Evolutionary conservation across 1,140 invertebrate genomes (phyloP), one percentile per base, ranked within the genome.

Genomic region (Bombus vancouverensis): DNA sequence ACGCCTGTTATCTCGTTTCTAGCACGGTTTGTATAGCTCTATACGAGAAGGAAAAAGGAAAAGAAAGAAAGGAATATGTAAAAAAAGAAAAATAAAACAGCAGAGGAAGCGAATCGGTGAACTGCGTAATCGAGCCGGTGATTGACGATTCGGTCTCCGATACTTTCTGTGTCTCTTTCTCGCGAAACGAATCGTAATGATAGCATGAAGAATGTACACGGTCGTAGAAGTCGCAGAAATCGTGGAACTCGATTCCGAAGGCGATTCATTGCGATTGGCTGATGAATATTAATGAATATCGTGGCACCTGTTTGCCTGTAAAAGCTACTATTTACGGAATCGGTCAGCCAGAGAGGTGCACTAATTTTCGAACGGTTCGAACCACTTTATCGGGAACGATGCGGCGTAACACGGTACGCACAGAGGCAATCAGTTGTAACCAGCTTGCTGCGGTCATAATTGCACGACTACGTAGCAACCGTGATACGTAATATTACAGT

Each of bases 261-360:
- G 8, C 44, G 44, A 70, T 68, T 57, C 62, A 13, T 6, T 15
- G 18, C 47, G 28, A 15, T 13, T n/a, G 47, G 44, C 34, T 9
- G 39, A 72, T 72, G 76, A 85, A 85, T 85, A 85, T 85, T 80
- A 85, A 79, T 85, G 77, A 79, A 79, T 72, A 47, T 47, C 59
- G n/a, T 32, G 76, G 42, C 68, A 80, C 76, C 68, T 79, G 66
- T 71, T 47, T 39, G 53, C 9, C 53, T n/a, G 59, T 42, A 59
- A 39, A 72, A 72, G 39, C 32, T 70, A 47, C 57, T 80, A 47
- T 80, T 78, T 68, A 85, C 15, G 68, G 53, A 85, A 44, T 62
- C 75, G 53, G 57, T 80, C 66, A 71, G 53, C 57, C 68, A n/a
- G 34, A n/a, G 44, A 70, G 74, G 34, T 57, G 37, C 82, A 44